Evolutionary conservation across 2,888 invertebrate species (phyloP).

Genomic region (Pyrgus malvae): DNA sequence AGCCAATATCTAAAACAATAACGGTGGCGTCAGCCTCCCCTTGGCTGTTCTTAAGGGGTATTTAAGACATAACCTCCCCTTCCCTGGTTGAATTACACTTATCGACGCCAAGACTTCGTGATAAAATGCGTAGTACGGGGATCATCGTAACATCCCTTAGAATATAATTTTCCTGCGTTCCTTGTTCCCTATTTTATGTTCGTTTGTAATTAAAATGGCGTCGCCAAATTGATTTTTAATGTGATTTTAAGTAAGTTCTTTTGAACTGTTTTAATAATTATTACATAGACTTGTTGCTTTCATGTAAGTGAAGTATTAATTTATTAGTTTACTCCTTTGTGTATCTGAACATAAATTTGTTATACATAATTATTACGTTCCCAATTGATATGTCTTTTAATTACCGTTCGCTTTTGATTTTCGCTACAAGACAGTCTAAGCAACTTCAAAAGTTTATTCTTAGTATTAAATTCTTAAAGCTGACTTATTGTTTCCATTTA

Average conservation of each 20-base stretch:
- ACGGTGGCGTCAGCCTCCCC: conserved; percentile 4
- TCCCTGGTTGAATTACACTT: conserved; percentile 23
- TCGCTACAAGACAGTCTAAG: no score
- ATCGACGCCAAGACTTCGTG: conserved; percentile 22
- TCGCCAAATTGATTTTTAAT: neutral
- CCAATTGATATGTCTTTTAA: no score
- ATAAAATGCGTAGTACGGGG: conserved; percentile 23
- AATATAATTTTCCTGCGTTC: conserved; percentile 17
- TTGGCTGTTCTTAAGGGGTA: conserved; percentile 17
- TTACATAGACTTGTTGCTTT: no score
- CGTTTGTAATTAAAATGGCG: conserved; percentile 1
- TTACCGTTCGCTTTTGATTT: no score
- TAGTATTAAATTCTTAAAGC: no score
- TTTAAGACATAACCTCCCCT: conserved; percentile 25
- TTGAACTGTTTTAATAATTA: no score
- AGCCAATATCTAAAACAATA: conserved; percentile 21
- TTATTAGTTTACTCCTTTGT: no score
- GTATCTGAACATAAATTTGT: no score
- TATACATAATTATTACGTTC: no score
- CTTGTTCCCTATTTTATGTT: neutral
- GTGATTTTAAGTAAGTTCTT: neutral
- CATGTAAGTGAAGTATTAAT: no score
- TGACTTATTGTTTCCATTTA: no score
- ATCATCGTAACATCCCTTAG: conserved; percentile 9
- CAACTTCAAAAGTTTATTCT: no score